Conservation (phyloP, 2,888 invertebrate genomes). For the Hetaerina titia region DNA sequence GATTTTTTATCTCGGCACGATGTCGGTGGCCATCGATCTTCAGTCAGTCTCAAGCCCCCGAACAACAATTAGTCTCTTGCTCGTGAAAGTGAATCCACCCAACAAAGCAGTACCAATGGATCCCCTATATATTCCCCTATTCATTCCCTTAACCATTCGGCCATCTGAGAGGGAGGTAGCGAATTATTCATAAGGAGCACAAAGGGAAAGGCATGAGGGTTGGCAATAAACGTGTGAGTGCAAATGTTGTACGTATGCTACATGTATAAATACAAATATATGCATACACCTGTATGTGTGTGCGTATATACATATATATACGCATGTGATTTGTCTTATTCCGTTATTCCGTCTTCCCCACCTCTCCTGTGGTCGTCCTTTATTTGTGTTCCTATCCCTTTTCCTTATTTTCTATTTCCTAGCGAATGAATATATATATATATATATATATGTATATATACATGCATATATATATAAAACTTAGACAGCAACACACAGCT, state of each 20-base stretch:
- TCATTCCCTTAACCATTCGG: background rate
- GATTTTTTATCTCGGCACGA: background rate
- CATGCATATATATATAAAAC: too few relatives aligned
- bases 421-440: too few relatives aligned
- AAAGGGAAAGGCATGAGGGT: background rate
- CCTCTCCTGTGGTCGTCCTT: too few relatives aligned
- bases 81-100: background rate
- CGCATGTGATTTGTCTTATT: background rate
- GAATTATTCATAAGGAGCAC: conserved; percentile 52
- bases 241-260: background rate
- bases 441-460: too few relatives aligned
- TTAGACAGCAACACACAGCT: too few relatives aligned
- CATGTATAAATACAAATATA: background rate
- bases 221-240: too few relatives aligned
- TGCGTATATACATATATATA: background rate
- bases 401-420: too few relatives aligned
- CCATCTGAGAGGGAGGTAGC: background rate
- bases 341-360: too few relatives aligned
- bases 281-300: background rate
- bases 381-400: too few relatives aligned
- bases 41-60: background rate
- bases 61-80: conserved; percentile 40
- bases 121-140: background rate
- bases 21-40: background rate
- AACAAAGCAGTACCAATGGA: background rate